Evolutionary conservation across 2,888 invertebrate genomes (phyloP), one percentile per base, ranked within the genome.

Genomic region (Dicycla oo): DNA sequence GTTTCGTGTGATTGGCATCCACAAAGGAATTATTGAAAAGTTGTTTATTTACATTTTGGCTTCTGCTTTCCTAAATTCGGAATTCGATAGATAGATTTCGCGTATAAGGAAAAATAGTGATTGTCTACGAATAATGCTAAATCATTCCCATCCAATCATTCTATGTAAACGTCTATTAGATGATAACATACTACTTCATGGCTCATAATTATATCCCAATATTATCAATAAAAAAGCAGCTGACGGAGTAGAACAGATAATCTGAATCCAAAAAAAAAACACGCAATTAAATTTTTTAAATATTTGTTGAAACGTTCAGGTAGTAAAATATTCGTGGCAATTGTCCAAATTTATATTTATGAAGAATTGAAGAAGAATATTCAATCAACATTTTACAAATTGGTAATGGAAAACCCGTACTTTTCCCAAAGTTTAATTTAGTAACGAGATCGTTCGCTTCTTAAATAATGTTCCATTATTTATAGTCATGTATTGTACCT

Each of bases 21-120:
- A 76, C 64, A 79, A 61, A 61, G 74, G 73, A 80, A 80, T 76
- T 54, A 79, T 38, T 64, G 40, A 45, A 73, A 72, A 64, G 43
- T 60, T 51, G 38, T 60, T 72, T 75, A 73, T 64, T 78, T 63
- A 79, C 47, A 60, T n/a, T 79, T 53, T 54, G 30, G 51, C 45
- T 69, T 23, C 30, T 20, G 38, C 20, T 49, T 49, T 10, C 15
- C 20, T 11, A 43, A 49, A 64, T 72, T 54, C 38, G 34, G 30
- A 43, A 60, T 53, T 49, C 11, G 20, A 47, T 43, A 34, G 38
- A 38, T 8, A 38, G 38, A 38, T 38, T 38, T 38, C 38, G 8
- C 8, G 18, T n/a, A 47, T 38, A 26, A 51, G 40, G 34, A 65
- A 61, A 67, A 63, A 47, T 20, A 20, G 20, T 13, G 43, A 20